phyloP scores from a whole-genome alignment of 2,113 vertebrate species.

The Caretta caretta region DNA sequence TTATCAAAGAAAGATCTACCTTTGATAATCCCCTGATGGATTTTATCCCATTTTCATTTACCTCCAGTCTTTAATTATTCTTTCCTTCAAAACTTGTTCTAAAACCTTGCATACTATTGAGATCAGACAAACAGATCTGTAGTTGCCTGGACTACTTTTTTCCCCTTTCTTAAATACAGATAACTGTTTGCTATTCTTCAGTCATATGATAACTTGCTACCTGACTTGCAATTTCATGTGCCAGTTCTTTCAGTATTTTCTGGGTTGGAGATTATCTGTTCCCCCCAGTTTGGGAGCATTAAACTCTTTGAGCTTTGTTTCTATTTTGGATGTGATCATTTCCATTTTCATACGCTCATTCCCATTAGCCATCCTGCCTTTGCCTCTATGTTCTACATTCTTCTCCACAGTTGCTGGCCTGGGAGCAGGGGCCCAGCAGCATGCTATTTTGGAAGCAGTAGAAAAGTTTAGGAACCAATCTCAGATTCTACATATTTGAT shows the following conservation, averaged over 20 bases:
- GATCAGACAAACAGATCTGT: neutral
- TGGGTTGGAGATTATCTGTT: neutral
- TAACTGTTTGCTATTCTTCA: neutral
- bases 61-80: neutral
- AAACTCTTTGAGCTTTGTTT: neutral
- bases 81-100: neutral
- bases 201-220: neutral
- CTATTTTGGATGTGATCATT: neutral
- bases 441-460: neutral
- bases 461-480: neutral
- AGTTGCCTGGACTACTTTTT: neutral
- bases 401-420: neutral
- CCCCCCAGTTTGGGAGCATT: neutral
- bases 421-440: neutral
- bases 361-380: neutral
- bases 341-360: neutral
- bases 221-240: neutral
- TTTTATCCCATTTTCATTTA: neutral
- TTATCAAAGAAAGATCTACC: neutral
- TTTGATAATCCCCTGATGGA: neutral
- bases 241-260: neutral
- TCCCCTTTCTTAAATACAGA: neutral
- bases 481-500: neutral
- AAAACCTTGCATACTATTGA: neutral
- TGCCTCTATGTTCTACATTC: neutral